A percentile compares a stretch with the other conserved stretches of the same genome.
Evolutionary conservation across 2,888 invertebrate genomes (phyloP).

Genomic region (Lydus trimaculatus): DNA sequence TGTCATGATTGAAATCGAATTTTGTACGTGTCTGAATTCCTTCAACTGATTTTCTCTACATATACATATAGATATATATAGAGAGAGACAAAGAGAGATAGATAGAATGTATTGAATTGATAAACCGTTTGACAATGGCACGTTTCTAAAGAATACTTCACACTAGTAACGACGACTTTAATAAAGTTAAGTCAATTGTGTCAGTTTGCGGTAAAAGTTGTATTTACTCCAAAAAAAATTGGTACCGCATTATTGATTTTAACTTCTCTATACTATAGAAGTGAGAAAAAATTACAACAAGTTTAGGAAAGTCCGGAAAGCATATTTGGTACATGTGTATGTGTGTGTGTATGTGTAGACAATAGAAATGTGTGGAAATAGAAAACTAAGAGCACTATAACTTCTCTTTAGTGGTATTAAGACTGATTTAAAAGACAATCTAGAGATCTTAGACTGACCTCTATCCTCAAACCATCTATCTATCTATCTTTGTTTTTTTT

Average conservation of each 20-base stretch:
- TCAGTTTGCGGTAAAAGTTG: no score
- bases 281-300: no score
- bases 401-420: conserved; percentile 43
- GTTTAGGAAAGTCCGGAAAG: no score
- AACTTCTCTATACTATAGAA: no score
- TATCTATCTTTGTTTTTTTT: conserved; percentile 34
- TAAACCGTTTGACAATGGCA: neutral
- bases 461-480: conserved; percentile 36
- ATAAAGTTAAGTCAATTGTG: no score
- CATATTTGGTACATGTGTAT: no score
- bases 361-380: conserved; percentile 32
- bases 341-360: neutral
- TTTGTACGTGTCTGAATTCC: neutral
- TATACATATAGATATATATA: no score
- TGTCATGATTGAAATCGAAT: conserved; percentile 11
- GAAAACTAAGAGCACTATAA: conserved; percentile 44
- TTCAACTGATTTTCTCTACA: neutral
- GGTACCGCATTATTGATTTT: no score
- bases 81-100: no score
- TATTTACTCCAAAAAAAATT: no score
- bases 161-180: no score
- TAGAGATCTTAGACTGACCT: conserved; percentile 24
- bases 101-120: neutral
- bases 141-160: no score
- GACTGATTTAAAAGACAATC: conserved; percentile 44